A percentile compares a stretch with the other conserved stretches of the same genome.
phyloP scores from a whole-genome alignment of 2,797 vertebrate species.

The Eutrigla gurnardus region DNA sequence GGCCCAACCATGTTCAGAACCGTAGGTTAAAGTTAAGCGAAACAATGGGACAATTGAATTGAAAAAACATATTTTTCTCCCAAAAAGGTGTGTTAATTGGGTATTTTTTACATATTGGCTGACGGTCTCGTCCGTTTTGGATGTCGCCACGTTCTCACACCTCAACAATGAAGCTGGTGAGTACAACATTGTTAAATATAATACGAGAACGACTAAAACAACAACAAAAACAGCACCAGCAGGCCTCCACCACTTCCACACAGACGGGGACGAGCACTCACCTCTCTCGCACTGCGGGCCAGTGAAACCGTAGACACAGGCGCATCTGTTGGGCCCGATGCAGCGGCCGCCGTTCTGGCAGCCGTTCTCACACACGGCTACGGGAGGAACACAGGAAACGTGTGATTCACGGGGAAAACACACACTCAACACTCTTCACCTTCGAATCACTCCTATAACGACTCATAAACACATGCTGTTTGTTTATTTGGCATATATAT shows the following conservation, averaged over 20 bases:
- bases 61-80: neutral
- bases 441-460: conserved; percentile 11
- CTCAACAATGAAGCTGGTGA: neutral
- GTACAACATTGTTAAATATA: neutral
- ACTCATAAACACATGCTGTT: neutral
- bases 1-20: neutral
- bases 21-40: conserved; percentile 5
- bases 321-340: conserved; percentile 97
- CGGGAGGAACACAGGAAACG: conserved; percentile 22
- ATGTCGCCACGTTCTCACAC: neutral
- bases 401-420: conserved; percentile 9
- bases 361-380: conserved; percentile 97
- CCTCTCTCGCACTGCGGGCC: conserved; percentile 99
- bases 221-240: neutral
- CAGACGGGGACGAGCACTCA: conserved; percentile 74
- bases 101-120: neutral
- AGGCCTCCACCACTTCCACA: neutral
- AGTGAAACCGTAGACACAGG: conserved; percentile 98
- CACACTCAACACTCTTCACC: conserved; percentile 24
- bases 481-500: conserved; percentile 27
- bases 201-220: neutral
- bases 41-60: neutral
- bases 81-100: neutral
- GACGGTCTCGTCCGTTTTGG: neutral
- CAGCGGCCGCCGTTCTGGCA: conserved; percentile 98